Evolutionary conservation across 2,797 vertebrate species (phyloP), one percentile per base, ranked within the genome.

Genomic region (Gallinago stenura): DNA sequence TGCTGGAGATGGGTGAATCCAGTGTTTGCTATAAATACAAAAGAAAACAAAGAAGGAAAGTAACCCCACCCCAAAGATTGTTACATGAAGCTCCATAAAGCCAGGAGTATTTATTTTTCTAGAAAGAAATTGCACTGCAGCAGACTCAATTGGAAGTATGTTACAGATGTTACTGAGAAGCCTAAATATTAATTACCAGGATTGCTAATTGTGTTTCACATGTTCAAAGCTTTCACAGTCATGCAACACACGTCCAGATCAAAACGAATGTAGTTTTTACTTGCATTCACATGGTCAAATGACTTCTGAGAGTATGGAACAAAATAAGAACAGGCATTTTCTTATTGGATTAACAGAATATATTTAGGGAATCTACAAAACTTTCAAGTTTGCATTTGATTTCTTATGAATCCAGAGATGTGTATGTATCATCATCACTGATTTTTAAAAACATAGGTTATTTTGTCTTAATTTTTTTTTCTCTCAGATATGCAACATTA

Each of bases 21-120:
- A 61, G 5, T 53, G 13, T 33, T 64, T 79, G 8, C 22, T 39
- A 69, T 22, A 87, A 81, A 70, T 7, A n/a, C 5, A 76, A 83
- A 86, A 37, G 28, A 64, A 62, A 88, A 60, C 12, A 73, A 65
- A 30, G 4, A 65, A 37, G 3, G 7, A n/a, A 78, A 66, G 7
- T 15, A 33, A 0, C 2, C 4, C 1, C 21, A 7, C 9, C 22
- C 2, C 2, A 33, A 58, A 45, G 10, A 57, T 4, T 22, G 2
- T 19, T 37, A 25, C 2, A 1, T 26, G 15, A 77, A 79, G 33
- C 5, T 1, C 15, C 12, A 43, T 15, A 69, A 75, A 82, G 3
- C 1, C 13, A 41, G 41, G 9, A 35, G 3, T 16, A 43, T 48
- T 60, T 82, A 2, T 57, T 73, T 60, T 54, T 75, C 30, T 72